Base-by-base conservation (phyloP, 2,113 vertebrate species). In the Bubo bubo region DNA sequence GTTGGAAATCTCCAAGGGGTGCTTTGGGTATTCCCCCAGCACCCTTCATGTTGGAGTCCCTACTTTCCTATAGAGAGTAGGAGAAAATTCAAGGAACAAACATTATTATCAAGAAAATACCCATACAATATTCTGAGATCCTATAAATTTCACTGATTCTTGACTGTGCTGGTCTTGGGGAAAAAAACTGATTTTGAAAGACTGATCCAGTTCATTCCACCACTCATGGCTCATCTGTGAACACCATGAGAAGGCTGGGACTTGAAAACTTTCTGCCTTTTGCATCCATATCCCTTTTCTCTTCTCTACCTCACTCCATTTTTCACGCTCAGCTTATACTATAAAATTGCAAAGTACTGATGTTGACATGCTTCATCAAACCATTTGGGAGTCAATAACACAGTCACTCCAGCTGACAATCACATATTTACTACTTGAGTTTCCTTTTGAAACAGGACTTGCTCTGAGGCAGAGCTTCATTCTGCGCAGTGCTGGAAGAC, bases 401-500 rank as follows among this genome's bases (percentile, higher is more conserved):
- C 30, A 30, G 43, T 45, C 80, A 56, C 12, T 52, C 64, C 53
- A 2, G 3, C 41, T 58, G 77, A 67, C 45, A 80, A 53, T 67
- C 63, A n/a, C 23, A 5, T 0, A 1, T 68, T 84, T 73, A 32
- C 79, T 27, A 27, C 34, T 35, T 17, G 30, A 32, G 28, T 47
- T 63, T 82, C 39, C 70, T 91, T 30, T 74, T 75, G 64, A 60
- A 91, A 50, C 56, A 58, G 56, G 79, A 94, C 93, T 96, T 94
- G 76, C 47, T 73, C 53, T 95, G 64, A 41, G 67, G 50, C 66
- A 83, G 75, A 37, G 32, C 37, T 84, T 56, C 16, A 5, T 23
- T 75, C 75, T 28, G 23, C 0, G 0, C n/a, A 49, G 66, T 9
- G 13, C 74, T 68, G 74, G 80, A 62, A 72, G 34, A 22, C 66